Evolutionary conservation across 2,113 vertebrate species (phyloP).

Genomic region (Cynopterus brachyotis): DNA sequence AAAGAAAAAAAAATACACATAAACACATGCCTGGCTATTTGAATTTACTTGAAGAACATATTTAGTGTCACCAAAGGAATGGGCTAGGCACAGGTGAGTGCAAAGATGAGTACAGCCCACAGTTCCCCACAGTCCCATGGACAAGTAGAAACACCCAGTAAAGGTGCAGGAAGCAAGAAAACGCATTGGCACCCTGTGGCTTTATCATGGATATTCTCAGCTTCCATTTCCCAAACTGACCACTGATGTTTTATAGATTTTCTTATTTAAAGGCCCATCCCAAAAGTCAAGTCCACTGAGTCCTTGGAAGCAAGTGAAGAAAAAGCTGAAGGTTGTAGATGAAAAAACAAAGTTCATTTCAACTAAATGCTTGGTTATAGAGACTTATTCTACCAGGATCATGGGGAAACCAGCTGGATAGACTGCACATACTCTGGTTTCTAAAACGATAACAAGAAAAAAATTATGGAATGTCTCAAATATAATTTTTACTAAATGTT

Average conservation of each 20-base stretch:
- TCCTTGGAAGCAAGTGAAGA: neutral
- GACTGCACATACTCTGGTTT: neutral
- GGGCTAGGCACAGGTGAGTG: accelerated
- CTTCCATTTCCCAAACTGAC: neutral
- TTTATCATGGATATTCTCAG: neutral
- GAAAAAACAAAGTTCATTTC: neutral
- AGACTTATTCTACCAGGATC: neutral
- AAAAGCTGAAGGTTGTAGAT: neutral
- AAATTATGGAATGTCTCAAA: neutral
- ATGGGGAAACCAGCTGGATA: neutral
- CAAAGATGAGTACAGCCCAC: neutral
- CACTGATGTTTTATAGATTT: neutral
- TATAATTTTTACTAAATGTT: neutral
- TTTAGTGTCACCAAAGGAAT: neutral
- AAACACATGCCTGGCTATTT: neutral
- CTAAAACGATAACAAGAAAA: neutral
- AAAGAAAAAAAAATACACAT: neutral
- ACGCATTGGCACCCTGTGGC: accelerated
- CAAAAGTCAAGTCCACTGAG: neutral
- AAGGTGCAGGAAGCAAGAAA: neutral
- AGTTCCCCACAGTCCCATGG: neutral
- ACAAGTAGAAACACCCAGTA: neutral
- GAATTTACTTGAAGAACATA: neutral
- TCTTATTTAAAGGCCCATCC: neutral
- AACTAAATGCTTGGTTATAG: neutral